A percentile compares a stretch with the other conserved stretches of the same genome.
Evolutionary conservation across 2,797 vertebrate species (phyloP).

Genomic region (Falco biarmicus): DNA sequence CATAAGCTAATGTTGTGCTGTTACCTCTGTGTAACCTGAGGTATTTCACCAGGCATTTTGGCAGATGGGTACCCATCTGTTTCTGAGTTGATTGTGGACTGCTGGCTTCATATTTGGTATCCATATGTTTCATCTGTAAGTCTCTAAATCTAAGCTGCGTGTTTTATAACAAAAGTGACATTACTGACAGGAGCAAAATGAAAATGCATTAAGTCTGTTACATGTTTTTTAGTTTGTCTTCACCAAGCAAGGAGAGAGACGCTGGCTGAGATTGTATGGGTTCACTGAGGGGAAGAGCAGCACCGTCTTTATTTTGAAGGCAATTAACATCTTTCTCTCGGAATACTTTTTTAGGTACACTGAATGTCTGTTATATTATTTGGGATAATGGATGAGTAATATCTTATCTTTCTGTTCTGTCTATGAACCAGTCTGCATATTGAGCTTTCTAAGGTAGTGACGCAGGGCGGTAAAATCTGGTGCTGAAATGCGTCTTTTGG

Average conservation of each 20-base stretch:
- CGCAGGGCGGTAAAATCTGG: not conserved
- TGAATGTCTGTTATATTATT: not conserved
- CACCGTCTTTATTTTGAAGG: not conserved
- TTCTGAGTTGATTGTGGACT: not conserved
- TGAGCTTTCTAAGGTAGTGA: not conserved
- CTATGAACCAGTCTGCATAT: not conserved
- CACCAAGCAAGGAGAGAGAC: not conserved
- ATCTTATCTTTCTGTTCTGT: not conserved
- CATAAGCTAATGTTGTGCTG: not conserved
- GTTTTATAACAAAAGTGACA: conserved; percentile 60
- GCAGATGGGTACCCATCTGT: conserved; percentile 63
- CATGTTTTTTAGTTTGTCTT: not conserved
- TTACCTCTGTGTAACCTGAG: conserved; percentile 57
- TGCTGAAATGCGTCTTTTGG: not conserved
- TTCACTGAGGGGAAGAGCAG: not conserved
- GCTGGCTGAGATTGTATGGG: not conserved
- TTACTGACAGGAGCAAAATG: conserved; percentile 60
- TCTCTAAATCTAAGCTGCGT: conserved; percentile 31
- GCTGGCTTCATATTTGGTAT: conserved; percentile 45
- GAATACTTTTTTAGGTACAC: not conserved
- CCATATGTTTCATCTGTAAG: conserved; percentile 65
- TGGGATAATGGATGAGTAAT: not conserved
- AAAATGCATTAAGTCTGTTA: conserved; percentile 22
- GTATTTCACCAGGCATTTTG: conserved; percentile 59
- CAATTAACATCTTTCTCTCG: not conserved